A percentile compares a stretch with the other conserved stretches of the same genome.
Evolutionary conservation across 2,888 invertebrate species (phyloP).

Genomic region (Scaeva pyrastri): DNA sequence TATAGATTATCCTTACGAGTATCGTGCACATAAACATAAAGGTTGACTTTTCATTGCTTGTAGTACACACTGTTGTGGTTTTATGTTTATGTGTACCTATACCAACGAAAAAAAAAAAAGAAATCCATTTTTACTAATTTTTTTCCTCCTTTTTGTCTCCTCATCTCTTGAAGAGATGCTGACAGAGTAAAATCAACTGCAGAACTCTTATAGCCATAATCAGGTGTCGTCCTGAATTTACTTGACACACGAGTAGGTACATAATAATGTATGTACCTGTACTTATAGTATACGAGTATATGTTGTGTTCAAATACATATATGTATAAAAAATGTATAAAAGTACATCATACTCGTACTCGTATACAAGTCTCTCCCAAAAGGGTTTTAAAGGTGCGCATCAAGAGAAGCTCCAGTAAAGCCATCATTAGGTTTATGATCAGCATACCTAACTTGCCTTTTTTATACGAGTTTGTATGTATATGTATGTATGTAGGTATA

Average conservation of each 20-base stretch:
- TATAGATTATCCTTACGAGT: not conserved
- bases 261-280: not conserved
- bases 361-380: conserved; percentile 23
- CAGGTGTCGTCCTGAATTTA: conserved; percentile 59
- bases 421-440: conserved; percentile 49
- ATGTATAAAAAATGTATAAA: conserved; percentile 2
- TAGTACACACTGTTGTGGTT: not conserved
- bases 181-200: conserved; percentile 47
- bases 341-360: not conserved
- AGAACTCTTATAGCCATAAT: conserved; percentile 31
- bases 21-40: not conserved
- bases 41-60: conserved; percentile 20
- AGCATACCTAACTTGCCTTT: too few relatives aligned
- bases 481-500: too few relatives aligned
- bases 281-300: not conserved
- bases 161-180: conserved; percentile 12
- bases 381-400: conserved; percentile 5
- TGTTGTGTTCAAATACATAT: not conserved
- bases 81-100: too few relatives aligned
- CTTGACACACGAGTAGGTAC: conserved; percentile 31
- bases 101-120: too few relatives aligned
- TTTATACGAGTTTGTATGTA: too few relatives aligned
- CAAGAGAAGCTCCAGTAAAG: conserved; percentile 23
- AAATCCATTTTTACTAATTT: conserved; percentile 3
- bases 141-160: not conserved